Conservation (phyloP, 1,140 invertebrate genomes). For the Pollicipes pollicipes region DNA sequence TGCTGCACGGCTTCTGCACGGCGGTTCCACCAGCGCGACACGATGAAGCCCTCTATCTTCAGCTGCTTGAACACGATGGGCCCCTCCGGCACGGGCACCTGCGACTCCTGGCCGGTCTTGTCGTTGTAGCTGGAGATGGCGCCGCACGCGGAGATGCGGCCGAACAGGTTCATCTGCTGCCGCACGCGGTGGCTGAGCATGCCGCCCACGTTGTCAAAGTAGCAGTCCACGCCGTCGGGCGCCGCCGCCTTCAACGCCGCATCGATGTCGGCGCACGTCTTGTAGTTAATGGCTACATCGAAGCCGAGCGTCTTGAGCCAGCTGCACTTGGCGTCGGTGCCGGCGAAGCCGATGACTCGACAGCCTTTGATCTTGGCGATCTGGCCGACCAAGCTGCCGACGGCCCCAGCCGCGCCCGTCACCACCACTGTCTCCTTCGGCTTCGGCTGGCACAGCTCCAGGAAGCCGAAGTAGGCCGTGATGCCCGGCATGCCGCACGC, state of each 20-base stretch:
- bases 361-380: constrained; percentile 36
- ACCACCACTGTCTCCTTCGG: constrained; percentile 45
- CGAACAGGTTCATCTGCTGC: constrained; percentile 39
- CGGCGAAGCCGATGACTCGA: constrained; percentile 25
- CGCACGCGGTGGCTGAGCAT: constrained; percentile 40
- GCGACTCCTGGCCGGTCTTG: constrained; percentile 20
- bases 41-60: constrained; percentile 41
- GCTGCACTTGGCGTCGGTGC: constrained; percentile 23
- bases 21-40: constrained; percentile 27
- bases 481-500: constrained; percentile 44
- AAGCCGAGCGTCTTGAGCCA: constrained; percentile 24
- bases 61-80: constrained; percentile 28
- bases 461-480: constrained; percentile 50
- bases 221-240: constrained; percentile 48
- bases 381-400: constrained; percentile 50
- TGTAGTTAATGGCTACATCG: constrained; percentile 27
- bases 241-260: constrained; percentile 30
- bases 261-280: constrained; percentile 19
- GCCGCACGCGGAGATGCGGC: constrained; percentile 42
- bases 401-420: constrained; percentile 30
- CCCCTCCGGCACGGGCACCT: constrained; percentile 20
- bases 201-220: constrained; percentile 56
- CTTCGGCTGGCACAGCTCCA: constrained; percentile 46
- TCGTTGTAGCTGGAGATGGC: constrained; percentile 42
- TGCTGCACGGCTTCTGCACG: constrained; percentile 22